Base-by-base conservation (phyloP, 2,113 vertebrate genomes). In the Prolemur simus region DNA sequence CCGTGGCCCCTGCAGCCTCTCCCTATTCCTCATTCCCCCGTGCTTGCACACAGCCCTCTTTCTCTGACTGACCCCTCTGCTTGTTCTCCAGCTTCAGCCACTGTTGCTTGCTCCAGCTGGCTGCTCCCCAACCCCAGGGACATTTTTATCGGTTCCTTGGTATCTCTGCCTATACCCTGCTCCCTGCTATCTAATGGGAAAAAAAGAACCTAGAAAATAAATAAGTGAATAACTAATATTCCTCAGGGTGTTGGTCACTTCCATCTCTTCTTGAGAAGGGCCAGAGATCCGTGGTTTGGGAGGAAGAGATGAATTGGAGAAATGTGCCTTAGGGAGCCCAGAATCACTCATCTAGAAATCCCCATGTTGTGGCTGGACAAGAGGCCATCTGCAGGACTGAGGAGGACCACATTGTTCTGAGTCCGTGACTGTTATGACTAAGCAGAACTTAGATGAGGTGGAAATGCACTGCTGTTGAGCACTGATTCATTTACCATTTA, bases 141-240 rank as follows among this genome's bases (percentile, higher is more conserved):
- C 34, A 91, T 83, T 88, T 91, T 91, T 64, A 91, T 66, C 73
- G 9, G 54, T 88, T 92, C 14, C 5, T 34, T 85, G 9, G 21
- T 80, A 80, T 80, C 63, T 95, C 49, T 82, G 25, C 37, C 63
- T 86, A 85, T 80, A 73, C 27, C 18, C 71, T 47, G 47, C 29
- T 76, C 52, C 37, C 37, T 86, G 32, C 77, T 17, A 76, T 83
- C 56, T 94, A 95, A 93, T 29, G 25, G 93, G 92, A 83, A 90
- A 95, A 73, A 17, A n/a, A 82, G 18, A 87, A 23, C 47, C 47
- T 60, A 68, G 76, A 14, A 47, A 76, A 77, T 68, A 92, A 87
- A 76, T 78, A 85, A 13, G n/a, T n/a, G 32, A 93, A 95, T 54
- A 77, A 93, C 52, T 87, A 89, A 45, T 76, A 87, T 84, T 88